phyloP scores from a whole-genome alignment of 1,140 invertebrate genomes.

The Drosophila azteca region DNA sequence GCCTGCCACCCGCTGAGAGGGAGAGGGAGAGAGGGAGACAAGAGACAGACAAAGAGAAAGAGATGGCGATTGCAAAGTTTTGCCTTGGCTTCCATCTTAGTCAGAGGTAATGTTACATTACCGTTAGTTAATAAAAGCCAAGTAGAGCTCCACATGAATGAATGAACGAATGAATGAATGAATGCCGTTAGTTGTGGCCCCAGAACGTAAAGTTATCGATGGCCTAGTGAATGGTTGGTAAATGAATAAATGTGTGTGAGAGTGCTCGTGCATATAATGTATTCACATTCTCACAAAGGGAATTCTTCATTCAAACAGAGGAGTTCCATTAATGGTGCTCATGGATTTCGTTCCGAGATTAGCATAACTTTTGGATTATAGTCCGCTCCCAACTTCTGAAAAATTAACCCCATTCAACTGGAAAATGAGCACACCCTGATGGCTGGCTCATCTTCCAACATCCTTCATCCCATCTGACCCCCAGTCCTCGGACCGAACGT shows the following conservation, averaged over 20 bases:
- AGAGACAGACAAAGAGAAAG: neutral
- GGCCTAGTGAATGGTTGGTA: neutral
- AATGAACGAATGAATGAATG: slow-evolving; percentile 33
- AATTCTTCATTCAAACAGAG: neutral
- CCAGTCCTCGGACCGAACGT: slow-evolving; percentile 2
- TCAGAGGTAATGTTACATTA: slow-evolving; percentile 71
- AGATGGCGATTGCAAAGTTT: slow-evolving; percentile 1
- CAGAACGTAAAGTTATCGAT: slow-evolving; percentile 47
- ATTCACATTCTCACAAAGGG: no score
- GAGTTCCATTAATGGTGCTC: neutral
- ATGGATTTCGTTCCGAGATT: no score
- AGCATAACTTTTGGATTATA: slow-evolving; percentile 12
- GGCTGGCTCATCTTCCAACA: slow-evolving; percentile 9
- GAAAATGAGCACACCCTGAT: slow-evolving; percentile 32
- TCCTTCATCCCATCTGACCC: neutral
- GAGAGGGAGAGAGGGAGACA: slow-evolving; percentile 15
- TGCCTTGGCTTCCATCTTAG: slow-evolving; percentile 55
- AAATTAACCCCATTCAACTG: slow-evolving; percentile 35
- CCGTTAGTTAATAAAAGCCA: slow-evolving; percentile 68
- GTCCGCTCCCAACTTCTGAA: neutral
- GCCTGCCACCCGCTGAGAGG: neutral
- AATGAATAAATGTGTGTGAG: no score
- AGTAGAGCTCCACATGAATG: slow-evolving; percentile 16
- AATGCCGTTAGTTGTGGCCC: slow-evolving; percentile 22
- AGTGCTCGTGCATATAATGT: no score